A percentile compares a stretch with the other conserved stretches of the same genome.
These are phyloP conservation scores for Nylanderia fulva DNA, from an alignment of 1,140 invertebrate genomes.

Conservation along the genomic window DNA sequence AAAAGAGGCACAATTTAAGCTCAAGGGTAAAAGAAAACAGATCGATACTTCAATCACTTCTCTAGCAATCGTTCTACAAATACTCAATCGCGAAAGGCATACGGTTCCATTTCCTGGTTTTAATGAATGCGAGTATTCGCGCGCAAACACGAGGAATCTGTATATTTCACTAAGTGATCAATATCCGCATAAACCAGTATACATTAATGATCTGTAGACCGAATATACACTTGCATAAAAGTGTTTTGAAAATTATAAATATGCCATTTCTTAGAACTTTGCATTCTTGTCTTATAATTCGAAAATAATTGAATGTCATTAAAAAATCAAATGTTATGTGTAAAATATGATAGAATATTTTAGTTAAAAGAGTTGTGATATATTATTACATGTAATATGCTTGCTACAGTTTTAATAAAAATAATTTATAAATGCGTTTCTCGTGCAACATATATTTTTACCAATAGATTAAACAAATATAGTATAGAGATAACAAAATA, in stretches of 20 bases:
- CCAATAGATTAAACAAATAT: no score
- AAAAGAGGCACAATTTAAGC: neutral
- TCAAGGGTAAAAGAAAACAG: constrained; percentile 47
- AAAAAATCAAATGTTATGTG: neutral
- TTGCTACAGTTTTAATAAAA: constrained; percentile 1
- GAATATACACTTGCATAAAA: neutral
- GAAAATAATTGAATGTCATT: constrained; percentile 1
- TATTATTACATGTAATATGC: no score
- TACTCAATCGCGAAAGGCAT: neutral
- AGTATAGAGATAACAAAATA: no score
- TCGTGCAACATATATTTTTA: no score
- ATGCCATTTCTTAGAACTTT: neutral
- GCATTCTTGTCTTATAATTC: neutral
- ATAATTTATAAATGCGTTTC: neutral
- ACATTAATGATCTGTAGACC: neutral
- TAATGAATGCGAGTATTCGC: neutral
- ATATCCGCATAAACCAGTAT: constrained; percentile 5
- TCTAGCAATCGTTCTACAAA: neutral
- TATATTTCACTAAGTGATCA: constrained; percentile 15
- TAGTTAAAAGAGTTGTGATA: neutral
- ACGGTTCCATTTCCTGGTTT: constrained; percentile 16
- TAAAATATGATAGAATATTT: neutral
- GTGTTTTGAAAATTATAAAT: neutral
- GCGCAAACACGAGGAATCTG: neutral
- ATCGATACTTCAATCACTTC: constrained; percentile 47